A percentile compares a stretch with the other conserved stretches of the same genome.
Evolutionary conservation across 1,140 invertebrate species (phyloP).

Genomic region (Agrilus planipennis): DNA sequence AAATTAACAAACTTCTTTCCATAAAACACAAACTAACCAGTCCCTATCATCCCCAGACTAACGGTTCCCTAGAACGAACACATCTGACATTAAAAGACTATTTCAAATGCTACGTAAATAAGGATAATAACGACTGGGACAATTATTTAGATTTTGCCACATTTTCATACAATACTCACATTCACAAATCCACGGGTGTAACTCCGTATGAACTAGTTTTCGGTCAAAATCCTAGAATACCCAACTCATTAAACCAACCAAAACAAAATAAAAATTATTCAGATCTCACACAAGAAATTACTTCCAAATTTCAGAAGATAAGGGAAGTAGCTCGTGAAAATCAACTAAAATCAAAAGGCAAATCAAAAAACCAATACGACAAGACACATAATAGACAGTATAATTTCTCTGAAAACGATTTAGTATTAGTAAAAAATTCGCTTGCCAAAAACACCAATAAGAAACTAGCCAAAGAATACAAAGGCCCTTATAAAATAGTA

Average conservation of each 20-base stretch:
- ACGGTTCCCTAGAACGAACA: constrained; percentile 30
- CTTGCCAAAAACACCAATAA: constrained; percentile 17
- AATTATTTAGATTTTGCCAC: constrained; percentile 31
- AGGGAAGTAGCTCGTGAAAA: constrained; percentile 12
- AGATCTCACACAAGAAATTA: constrained; percentile 25
- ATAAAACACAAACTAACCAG: constrained; percentile 28
- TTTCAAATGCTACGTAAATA: constrained; percentile 30
- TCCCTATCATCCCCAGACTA: constrained; percentile 33
- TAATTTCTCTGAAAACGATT: constrained; percentile 22
- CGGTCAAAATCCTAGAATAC: constrained; percentile 28
- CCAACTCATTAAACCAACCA: constrained; percentile 20
- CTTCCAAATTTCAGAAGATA: constrained; percentile 19
- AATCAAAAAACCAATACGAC: constrained; percentile 19
- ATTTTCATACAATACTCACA: constrained; percentile 36
- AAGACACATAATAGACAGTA: constrained; percentile 26
- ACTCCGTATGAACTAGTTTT: constrained; percentile 33
- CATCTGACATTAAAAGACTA: constrained; percentile 32
- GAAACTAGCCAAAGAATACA: constrained; percentile 24
- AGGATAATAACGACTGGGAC: constrained; percentile 34
- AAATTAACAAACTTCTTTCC: constrained; percentile 27
- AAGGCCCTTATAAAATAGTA: constrained; percentile 27
- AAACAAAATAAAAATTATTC: constrained; percentile 19
- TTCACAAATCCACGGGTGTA: constrained; percentile 31
- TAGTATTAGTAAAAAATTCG: constrained; percentile 16
- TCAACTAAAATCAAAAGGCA: constrained; percentile 12